Evolutionary conservation across 2,888 invertebrate species (phyloP).

Genomic region (Celastrina argiolus): DNA sequence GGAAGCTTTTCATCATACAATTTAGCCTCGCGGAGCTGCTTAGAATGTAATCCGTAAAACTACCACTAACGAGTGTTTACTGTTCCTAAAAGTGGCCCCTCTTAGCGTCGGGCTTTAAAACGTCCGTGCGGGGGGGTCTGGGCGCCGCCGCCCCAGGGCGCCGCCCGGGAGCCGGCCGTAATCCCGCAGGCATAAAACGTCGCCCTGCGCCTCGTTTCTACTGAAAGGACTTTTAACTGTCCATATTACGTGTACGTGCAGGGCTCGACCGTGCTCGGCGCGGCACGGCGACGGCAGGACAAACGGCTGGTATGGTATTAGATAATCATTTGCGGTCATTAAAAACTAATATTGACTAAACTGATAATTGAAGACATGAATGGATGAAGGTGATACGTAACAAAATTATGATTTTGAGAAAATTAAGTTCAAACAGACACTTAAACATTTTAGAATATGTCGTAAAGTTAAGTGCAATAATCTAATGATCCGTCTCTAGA

Average conservation of each 20-base stretch:
- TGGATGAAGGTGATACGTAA: too few species aligned
- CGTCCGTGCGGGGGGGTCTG: not conserved
- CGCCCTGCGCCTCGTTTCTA: not conserved
- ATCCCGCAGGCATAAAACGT: constrained; percentile 2
- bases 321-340: too few species aligned
- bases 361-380: too few species aligned
- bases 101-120: not conserved
- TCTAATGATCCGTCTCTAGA: too few species aligned
- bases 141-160: not conserved
- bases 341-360: too few species aligned
- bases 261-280: too few species aligned
- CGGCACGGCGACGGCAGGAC: too few species aligned
- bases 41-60: constrained; percentile 4
- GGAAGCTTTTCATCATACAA: not conserved
- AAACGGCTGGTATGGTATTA: too few species aligned
- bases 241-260: not conserved
- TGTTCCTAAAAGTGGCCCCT: not conserved
- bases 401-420: too few species aligned
- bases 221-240: not conserved
- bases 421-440: too few species aligned
- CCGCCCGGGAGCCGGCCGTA: not conserved
- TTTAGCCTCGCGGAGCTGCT: not conserved
- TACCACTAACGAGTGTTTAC: constrained; percentile 7
- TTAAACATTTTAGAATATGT: too few species aligned
- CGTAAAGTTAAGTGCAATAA: too few species aligned